Evolutionary conservation across 92 coral and sea anemone species (phyloP).

Genomic region (Zoanthus sociatus): DNA sequence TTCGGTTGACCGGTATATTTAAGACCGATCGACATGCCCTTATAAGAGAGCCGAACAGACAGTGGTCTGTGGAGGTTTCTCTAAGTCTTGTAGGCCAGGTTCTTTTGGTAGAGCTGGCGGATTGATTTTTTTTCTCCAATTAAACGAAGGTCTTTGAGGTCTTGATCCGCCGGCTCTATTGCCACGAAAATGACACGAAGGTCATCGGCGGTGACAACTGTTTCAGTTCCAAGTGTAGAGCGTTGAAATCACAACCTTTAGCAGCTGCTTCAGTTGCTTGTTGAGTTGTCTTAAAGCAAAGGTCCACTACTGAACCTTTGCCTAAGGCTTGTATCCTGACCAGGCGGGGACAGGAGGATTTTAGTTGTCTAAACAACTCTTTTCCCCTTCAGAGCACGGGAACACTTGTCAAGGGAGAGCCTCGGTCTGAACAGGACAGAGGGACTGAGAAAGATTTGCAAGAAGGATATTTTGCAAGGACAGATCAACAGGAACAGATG

Average conservation of each 20-base stretch:
- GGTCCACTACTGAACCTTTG: too few species aligned
- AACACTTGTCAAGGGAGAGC: too few species aligned
- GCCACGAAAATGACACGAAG: neutral
- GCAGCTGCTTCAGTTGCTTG: neutral
- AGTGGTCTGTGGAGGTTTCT: neutral
- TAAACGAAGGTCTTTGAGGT: neutral
- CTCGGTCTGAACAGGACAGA: too few species aligned
- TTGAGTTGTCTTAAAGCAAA: too few species aligned
- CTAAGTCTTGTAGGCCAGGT: neutral
- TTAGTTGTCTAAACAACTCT: too few species aligned
- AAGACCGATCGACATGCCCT: slow-evolving; percentile 19
- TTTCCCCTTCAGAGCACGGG: too few species aligned
- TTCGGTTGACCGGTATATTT: neutral
- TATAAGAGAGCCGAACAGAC: too few species aligned
- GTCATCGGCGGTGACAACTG: neutral
- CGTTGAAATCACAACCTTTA: neutral
- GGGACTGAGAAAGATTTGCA: too few species aligned
- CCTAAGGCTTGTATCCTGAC: too few species aligned
- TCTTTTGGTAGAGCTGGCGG: neutral
- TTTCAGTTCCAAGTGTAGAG: neutral
- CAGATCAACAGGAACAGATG: too few species aligned
- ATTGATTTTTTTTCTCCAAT: neutral
- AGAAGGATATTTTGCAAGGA: too few species aligned
- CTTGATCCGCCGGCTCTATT: neutral
- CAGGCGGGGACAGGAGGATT: too few species aligned